Base-by-base conservation (phyloP, 2,113 vertebrate genomes). In the Myotis brandtii region DNA sequence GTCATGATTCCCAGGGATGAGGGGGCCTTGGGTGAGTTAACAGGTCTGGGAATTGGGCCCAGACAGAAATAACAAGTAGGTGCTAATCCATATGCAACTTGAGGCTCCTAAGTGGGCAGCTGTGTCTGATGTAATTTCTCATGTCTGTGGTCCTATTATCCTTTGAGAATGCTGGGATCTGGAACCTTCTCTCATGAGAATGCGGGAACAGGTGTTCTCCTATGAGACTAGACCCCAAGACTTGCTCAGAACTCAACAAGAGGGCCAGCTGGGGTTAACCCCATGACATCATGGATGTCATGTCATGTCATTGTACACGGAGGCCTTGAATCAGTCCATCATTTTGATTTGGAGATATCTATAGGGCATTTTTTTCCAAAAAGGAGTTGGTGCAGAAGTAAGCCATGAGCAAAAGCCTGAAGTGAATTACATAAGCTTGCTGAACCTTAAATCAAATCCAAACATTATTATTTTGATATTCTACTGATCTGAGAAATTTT, bases 381-480 rank as follows among this genome's bases (percentile, higher is more conserved):
- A 5, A 52, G 12, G n/a, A 64, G 32, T 76, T 54, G 9, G 25
- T 56, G 2, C 64, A 79, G 93, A 91, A 30, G 5, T 20, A 84
- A 81, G 67, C 66, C n/a, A 80, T 27, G 30, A 89, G 30, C 14
- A 37, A 77, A 97, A 92, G 21, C 1, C 27, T 93, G n/a, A 50
- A 73, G 77, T 69, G 18, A 92, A 85, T 67, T 54, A 90, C 12
- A 48, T 40, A 84, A 66, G 66, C 48, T 84, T 95, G 66, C 43
- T 69, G 18, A 96, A 76, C 18, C 54, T 85, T 77, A 94, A 83
- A 73, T 95, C 48, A 92, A 69, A 81, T 27, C 23, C 21, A 75
- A 84, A 92, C 25, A 67, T 62, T 48, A 67, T 80, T 91, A 37
- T 94, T 94, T 96, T 95, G 66, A 81, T 84, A 87, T 88, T 89